Evolutionary conservation across 2,888 invertebrate genomes (phyloP), one percentile per base, ranked within the genome.

Genomic region (Acleris holmiana): DNA sequence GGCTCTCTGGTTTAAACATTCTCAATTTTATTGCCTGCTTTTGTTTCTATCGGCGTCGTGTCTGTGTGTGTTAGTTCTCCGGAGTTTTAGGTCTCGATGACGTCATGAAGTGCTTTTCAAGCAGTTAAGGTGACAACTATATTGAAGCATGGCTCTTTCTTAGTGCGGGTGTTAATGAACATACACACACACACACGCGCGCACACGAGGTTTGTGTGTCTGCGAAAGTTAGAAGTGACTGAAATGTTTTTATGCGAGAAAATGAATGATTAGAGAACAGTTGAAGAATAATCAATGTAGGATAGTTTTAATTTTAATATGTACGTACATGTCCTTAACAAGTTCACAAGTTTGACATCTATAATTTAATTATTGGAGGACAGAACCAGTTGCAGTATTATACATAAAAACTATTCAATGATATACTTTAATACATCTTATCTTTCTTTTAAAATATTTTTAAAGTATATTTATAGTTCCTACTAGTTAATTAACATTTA

Each of bases 31-130:
- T 56, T 21, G 29, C 49, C 18, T 41, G 44, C 29, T 48, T 50
- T 17, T 19, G 21, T 49, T 49, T 49, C 44, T 44, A n/a, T 19
- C 44, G 21, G 82, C 82, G 83, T 75, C 79, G 83, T 85, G 89
- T 88, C 76, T 83, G 89, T 89, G 88, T 87, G 91, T 92, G 91
- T 92, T 91, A 91, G 91, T 91, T 84, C 85, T 46, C 46, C 17
- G 44, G 41, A 21, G 10, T 25, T 48, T 50, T 35, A 13, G 35
- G 35, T 13, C 35, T 35, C 41, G 2, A 35, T 50, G 47, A 35
- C 51, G 64, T 13, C 46, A 65, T 65, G 64, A 41, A 55, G 65
- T 62, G 75, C 72, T 73, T 73, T 73, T 75, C 77, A 74, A 69
- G 71, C 76, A 74, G 70, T 76, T 73, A 67, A 71, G 73, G 73